phyloP scores from a whole-genome alignment of 2,797 vertebrate genomes.

The Liasis olivaceus region DNA sequence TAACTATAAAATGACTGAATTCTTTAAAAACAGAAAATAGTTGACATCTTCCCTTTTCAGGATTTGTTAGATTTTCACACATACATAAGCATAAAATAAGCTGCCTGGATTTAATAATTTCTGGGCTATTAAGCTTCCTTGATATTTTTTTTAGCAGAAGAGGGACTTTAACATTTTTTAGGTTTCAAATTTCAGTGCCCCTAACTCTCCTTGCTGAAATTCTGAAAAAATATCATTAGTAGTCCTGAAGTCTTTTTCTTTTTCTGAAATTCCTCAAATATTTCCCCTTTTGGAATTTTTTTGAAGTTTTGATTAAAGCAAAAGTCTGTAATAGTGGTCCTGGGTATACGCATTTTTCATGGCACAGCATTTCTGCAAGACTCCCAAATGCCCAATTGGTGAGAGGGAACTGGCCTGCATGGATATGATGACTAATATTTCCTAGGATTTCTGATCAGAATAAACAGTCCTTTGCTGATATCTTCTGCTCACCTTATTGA shows the following conservation, averaged over 20 bases:
- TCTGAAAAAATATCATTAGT: background rate
- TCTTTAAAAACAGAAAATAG: background rate
- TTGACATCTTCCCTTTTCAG: background rate
- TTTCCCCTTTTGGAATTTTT: background rate
- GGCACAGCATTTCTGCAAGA: background rate
- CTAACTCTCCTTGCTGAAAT: background rate
- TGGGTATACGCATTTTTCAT: background rate
- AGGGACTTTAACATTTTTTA: background rate
- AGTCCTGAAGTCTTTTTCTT: background rate
- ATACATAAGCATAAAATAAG: background rate
- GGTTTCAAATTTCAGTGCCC: background rate
- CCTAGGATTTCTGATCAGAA: background rate
- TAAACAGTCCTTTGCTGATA: background rate
- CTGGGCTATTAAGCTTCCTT: background rate
- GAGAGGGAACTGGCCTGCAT: background rate
- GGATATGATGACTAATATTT: background rate
- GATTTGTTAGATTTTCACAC: background rate
- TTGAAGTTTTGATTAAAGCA: background rate
- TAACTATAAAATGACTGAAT: background rate
- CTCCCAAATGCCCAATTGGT: background rate
- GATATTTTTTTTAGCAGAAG: background rate
- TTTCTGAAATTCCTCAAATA: background rate
- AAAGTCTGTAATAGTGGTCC: background rate
- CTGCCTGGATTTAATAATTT: background rate
- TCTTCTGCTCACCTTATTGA: background rate